Conservation (phyloP, 92 coral and sea anemone species). For the Isaurus tuberculatus region DNA sequence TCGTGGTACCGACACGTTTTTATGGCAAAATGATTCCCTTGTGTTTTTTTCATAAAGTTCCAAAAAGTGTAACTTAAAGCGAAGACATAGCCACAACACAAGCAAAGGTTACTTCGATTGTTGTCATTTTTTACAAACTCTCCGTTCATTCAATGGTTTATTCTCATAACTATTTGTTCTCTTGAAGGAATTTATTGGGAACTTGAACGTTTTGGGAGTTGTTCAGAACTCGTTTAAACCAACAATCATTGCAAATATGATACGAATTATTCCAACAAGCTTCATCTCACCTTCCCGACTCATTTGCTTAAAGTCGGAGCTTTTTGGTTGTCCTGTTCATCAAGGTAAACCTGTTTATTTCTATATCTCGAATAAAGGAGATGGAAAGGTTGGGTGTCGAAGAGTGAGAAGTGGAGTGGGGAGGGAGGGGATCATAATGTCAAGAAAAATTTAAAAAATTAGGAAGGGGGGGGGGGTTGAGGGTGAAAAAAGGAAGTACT, state of each 20-base stretch:
- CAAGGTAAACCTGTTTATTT: constrained; percentile 49
- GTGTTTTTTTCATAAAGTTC: no score
- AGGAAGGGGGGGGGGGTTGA: no score
- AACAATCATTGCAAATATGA: constrained; percentile 69
- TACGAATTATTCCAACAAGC: constrained; percentile 74
- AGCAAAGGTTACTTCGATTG: background rate
- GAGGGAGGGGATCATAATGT: no score
- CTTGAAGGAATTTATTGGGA: constrained; percentile 75
- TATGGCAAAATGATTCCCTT: no score
- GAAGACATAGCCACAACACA: no score
- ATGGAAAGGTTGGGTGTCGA: background rate
- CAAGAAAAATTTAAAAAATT: no score
- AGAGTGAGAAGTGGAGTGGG: background rate
- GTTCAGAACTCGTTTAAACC: constrained; percentile 55
- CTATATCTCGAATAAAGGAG: background rate
- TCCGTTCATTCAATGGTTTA: background rate
- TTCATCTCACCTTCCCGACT: constrained; percentile 52
- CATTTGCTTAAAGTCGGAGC: constrained; percentile 82
- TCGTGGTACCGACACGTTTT: no score
- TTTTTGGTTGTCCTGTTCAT: constrained; percentile 73
- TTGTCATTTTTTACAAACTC: no score
- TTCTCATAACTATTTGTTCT: background rate
- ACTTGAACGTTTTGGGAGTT: constrained; percentile 38
- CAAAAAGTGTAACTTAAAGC: no score
- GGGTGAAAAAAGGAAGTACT: no score